Percentiles rank a stretch among this genome's conserved stretches.
phyloP scores from a whole-genome alignment of 2,888 invertebrate species.

The Apomyelois bistriatella region DNA sequence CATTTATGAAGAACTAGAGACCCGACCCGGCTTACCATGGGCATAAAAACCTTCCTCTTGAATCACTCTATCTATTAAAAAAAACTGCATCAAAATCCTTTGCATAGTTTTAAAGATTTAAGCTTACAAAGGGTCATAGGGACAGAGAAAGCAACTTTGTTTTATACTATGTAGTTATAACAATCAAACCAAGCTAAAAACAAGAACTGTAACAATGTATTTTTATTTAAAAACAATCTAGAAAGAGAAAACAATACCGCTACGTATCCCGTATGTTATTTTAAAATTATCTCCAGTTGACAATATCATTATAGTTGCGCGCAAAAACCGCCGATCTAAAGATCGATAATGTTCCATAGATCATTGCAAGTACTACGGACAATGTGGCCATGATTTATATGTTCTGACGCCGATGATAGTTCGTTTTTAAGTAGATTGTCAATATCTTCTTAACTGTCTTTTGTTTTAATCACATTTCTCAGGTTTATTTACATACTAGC shows the following conservation, averaged over 20 bases:
- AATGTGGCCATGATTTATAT: constrained; percentile 4
- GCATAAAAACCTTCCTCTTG: too few species aligned
- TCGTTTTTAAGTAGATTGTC: not conserved
- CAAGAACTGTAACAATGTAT: too few species aligned
- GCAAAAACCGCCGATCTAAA: constrained; percentile 27
- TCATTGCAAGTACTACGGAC: constrained; percentile 20
- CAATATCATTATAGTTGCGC: constrained; percentile 14
- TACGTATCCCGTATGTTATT: constrained; percentile 2
- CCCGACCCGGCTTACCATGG: too few species aligned
- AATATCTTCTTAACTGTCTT: constrained; percentile 5
- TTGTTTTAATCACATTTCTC: not conserved
- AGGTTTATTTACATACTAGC: too few species aligned
- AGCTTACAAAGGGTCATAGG: too few species aligned
- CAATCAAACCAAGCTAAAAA: too few species aligned
- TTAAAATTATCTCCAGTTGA: constrained; percentile 13
- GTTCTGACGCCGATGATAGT: not conserved
- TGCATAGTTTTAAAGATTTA: too few species aligned
- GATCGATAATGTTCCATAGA: constrained; percentile 44
- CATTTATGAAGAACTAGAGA: too few species aligned
- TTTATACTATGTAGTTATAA: too few species aligned
- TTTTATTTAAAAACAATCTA: not conserved
- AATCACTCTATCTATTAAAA: too few species aligned
- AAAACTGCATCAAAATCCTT: too few species aligned
- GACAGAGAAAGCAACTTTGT: too few species aligned
- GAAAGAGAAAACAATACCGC: constrained; percentile 9